These are phyloP conservation scores for Ctenopoma multispine DNA, from an alignment of 2,797 vertebrate species.

Conservation along the genomic window DNA sequence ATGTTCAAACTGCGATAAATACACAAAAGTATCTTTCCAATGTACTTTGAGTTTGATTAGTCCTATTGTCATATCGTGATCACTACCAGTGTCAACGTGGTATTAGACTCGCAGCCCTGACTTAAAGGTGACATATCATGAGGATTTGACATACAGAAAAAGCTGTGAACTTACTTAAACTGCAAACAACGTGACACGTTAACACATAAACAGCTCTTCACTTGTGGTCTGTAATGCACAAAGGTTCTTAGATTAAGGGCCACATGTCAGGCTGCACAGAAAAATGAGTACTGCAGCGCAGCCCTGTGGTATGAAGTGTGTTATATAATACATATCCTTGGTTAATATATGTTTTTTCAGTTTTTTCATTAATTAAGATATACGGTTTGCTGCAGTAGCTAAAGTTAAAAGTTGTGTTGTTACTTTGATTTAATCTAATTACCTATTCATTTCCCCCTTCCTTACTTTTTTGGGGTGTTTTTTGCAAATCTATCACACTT, in stretches of 20 bases:
- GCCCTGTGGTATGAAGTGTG: not conserved
- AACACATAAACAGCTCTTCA: not conserved
- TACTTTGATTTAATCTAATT: too few species aligned
- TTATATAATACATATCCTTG: too few species aligned
- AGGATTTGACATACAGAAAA: not conserved
- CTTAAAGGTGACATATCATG: too few species aligned
- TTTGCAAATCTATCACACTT: too few species aligned
- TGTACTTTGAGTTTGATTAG: not conserved
- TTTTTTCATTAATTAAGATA: too few species aligned
- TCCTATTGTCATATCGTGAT: not conserved
- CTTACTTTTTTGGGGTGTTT: too few species aligned
- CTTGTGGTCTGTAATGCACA: not conserved
- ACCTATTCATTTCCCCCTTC: too few species aligned
- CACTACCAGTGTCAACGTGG: not conserved
- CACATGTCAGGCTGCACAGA: not conserved
- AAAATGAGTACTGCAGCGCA: conserved; percentile 5
- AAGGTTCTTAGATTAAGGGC: not conserved
- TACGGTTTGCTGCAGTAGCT: too few species aligned
- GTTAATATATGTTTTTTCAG: too few species aligned
- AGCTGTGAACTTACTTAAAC: not conserved
- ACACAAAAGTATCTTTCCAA: not conserved
- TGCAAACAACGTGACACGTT: not conserved
- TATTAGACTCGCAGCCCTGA: not conserved
- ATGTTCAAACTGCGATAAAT: not conserved
- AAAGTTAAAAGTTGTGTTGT: too few species aligned